Percentiles rank a stretch among this genome's conserved stretches.
Evolutionary conservation across 1,140 invertebrate genomes (phyloP).

Genomic region (Bombus picipes): DNA sequence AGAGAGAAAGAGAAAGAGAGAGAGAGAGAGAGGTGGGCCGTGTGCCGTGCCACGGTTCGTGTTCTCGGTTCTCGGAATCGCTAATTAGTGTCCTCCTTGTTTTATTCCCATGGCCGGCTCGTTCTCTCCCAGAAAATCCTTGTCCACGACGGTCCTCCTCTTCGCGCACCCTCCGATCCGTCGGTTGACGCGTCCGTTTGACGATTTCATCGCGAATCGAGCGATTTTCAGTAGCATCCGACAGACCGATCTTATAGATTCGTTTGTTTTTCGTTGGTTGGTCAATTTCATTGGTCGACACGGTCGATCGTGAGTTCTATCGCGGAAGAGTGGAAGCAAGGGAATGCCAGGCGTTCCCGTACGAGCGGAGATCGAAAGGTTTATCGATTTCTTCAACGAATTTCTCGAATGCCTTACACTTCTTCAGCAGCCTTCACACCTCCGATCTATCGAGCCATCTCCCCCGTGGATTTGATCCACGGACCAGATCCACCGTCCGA

Average conservation of each 20-base stretch:
- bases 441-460: slow-evolving; percentile 52
- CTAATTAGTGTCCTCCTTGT: slow-evolving; percentile 78
- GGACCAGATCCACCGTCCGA: slow-evolving; percentile 46
- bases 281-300: too few species aligned
- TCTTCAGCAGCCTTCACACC: slow-evolving; percentile 63
- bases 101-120: slow-evolving; percentile 74
- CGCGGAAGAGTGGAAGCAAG: neutral
- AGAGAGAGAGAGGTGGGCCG: slow-evolving; percentile 33
- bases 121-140: slow-evolving; percentile 72
- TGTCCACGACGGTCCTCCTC: slow-evolving; percentile 48
- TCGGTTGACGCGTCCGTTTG: slow-evolving; percentile 72
- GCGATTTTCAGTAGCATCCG: too few species aligned
- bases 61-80: slow-evolving; percentile 78
- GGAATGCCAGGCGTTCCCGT: slow-evolving; percentile 37
- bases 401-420: slow-evolving; percentile 62
- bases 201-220: slow-evolving; percentile 56
- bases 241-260: neutral
- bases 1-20: neutral
- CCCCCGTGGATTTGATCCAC: slow-evolving; percentile 58
- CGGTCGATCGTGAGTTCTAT: neutral
- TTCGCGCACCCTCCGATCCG: slow-evolving; percentile 34
- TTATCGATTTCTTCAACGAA: slow-evolving; percentile 69
- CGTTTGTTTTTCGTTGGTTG: neutral
- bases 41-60: slow-evolving; percentile 68
- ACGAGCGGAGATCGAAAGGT: slow-evolving; percentile 41